phyloP scores from a whole-genome alignment of 2,888 invertebrate genomes.

The Hecatera dysodea region DNA sequence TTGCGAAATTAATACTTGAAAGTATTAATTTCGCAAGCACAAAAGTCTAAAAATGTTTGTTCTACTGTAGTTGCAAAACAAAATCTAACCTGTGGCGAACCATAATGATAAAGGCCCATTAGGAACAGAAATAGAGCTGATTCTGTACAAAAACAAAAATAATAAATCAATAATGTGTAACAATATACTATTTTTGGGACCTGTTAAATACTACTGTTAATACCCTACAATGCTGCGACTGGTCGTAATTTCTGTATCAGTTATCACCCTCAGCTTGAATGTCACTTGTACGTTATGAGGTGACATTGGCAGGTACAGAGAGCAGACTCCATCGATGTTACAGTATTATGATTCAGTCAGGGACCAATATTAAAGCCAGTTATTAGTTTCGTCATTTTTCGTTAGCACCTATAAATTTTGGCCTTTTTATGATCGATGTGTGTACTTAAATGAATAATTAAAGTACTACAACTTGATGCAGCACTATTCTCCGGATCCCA shows the following conservation, averaged over 20 bases:
- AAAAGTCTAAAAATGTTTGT: neutral
- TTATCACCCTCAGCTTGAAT: neutral
- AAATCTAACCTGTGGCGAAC: neutral
- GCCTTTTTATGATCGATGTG: too few species aligned
- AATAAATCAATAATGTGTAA: neutral
- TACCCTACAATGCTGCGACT: neutral
- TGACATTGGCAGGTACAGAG: too few species aligned
- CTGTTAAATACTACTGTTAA: neutral
- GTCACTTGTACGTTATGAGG: too few species aligned
- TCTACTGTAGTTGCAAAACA: slow-evolving; percentile 11
- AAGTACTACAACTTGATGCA: too few species aligned
- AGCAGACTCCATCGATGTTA: too few species aligned
- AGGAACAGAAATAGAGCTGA: neutral
- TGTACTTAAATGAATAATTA: too few species aligned
- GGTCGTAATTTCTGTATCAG: neutral
- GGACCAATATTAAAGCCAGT: too few species aligned
- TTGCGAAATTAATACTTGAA: too few species aligned
- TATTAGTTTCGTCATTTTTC: too few species aligned
- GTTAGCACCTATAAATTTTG: too few species aligned
- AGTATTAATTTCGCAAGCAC: neutral
- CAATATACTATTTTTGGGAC: neutral
- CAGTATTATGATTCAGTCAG: too few species aligned
- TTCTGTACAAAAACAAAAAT: slow-evolving; percentile 16
- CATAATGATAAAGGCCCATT: neutral
- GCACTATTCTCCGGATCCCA: too few species aligned